Evolutionary conservation across 1,140 invertebrate genomes (phyloP).

Genomic region (Dreissena rostriformis): DNA sequence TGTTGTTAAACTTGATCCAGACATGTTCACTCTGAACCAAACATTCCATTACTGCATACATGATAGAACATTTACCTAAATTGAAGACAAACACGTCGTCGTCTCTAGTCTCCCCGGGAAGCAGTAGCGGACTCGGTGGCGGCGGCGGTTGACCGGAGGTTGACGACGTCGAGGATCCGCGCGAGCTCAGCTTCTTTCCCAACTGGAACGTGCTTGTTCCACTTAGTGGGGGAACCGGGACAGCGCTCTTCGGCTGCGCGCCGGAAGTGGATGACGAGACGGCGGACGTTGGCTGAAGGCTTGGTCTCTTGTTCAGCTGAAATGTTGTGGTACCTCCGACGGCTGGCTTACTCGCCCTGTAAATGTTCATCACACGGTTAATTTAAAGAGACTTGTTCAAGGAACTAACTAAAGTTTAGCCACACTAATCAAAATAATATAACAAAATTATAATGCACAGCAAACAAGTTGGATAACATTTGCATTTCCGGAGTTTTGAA

Average conservation of each 20-base stretch:
- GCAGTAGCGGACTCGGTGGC: constrained; percentile 12
- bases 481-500: too few species aligned
- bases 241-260: not conserved
- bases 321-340: constrained; percentile 29
- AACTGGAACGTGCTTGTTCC: too few species aligned
- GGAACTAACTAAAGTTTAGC: too few species aligned
- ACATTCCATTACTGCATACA: too few species aligned
- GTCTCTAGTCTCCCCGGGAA: not conserved
- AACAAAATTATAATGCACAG: too few species aligned
- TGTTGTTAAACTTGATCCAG: too few species aligned
- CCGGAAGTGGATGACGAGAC: not conserved
- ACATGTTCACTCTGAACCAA: too few species aligned
- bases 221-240: too few species aligned
- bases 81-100: constrained; percentile 44
- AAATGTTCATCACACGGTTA: not conserved
- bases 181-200: not conserved
- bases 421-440: too few species aligned
- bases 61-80: constrained; percentile 19
- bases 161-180: constrained; percentile 13
- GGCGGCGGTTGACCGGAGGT: constrained; percentile 7
- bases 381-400: too few species aligned
- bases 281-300: not conserved
- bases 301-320: constrained; percentile 28
- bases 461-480: too few species aligned
- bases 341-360: constrained; percentile 15